A percentile compares a stretch with the other conserved stretches of the same genome.
phyloP scores from a whole-genome alignment of 2,888 invertebrate species.

The Scaptomyza polygonia region DNA sequence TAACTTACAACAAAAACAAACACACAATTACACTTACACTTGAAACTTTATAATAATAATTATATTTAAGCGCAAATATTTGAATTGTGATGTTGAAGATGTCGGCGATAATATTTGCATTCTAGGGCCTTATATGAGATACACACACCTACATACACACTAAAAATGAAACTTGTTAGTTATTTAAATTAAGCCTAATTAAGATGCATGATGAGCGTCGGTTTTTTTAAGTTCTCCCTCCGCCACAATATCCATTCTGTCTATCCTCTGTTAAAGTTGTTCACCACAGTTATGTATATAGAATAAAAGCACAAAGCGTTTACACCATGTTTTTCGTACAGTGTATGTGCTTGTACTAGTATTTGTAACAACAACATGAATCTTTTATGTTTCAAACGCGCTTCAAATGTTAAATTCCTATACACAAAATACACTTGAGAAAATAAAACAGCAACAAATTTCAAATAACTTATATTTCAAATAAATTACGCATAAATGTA shows the following conservation, averaged over 20 bases:
- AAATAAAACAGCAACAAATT: slow-evolving; percentile 50
- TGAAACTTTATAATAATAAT: slow-evolving; percentile 33
- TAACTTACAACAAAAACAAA: slow-evolving; percentile 52
- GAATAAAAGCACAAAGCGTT: slow-evolving; percentile 18
- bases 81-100: slow-evolving; percentile 65
- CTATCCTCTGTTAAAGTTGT: slow-evolving; percentile 68
- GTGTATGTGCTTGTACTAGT: slow-evolving; percentile 40
- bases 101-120: slow-evolving; percentile 74
- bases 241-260: slow-evolving; percentile 12
- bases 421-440: slow-evolving; percentile 46
- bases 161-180: slow-evolving; percentile 66
- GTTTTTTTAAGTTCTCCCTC: slow-evolving; percentile 29
- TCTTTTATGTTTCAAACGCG: slow-evolving; percentile 31
- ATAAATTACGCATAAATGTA: slow-evolving; percentile 83
- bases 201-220: too few relatives aligned
- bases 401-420: slow-evolving; percentile 77
- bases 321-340: slow-evolving; percentile 23
- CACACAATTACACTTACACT: slow-evolving; percentile 15
- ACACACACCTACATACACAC: slow-evolving; percentile 50
- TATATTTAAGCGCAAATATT: slow-evolving; percentile 77
- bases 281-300: slow-evolving; percentile 64
- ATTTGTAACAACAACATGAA: slow-evolving; percentile 41
- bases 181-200: slow-evolving; percentile 68
- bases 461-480: slow-evolving; percentile 80
- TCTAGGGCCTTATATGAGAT: slow-evolving; percentile 79